Evolutionary conservation across 2,113 vertebrate genomes (phyloP), one percentile per base, ranked within the genome.

Genomic region (Etia nguti): DNA sequence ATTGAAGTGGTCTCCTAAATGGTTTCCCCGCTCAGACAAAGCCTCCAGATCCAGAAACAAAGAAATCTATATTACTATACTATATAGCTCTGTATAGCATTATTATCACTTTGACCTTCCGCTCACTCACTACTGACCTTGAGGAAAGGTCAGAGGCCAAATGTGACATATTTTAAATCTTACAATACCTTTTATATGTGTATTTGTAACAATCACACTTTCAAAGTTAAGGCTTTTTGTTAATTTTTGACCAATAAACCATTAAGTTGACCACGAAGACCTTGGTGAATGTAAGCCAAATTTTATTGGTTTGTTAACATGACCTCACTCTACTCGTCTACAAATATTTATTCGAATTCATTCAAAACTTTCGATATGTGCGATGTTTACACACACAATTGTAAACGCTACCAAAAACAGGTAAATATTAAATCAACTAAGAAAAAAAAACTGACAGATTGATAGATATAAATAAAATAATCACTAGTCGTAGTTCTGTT

Each of bases 391-490:
- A 62, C 6, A 7, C 18, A 0, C 31, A 65, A 65, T n/a, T 12
- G 18, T 38, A 65, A 65, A 65, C 0, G 2, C 31, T 10, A 36
- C 31, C 31, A 65, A 38, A 65, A 65, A n/a, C 10, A 65, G 10
- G 60, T n/a, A n/a, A 65, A 36, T 65, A 38, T 65, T 41, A 41
- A 43, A 43, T 70, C 12, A 70, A 43, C 13, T 10, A 5, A 43
- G 65, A 10, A 4, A 10, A 38, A 38, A 24, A 4, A 1, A 1
- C 9, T 15, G n/a, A 16, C 4, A 0, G 62, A 22, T 9, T 22
- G 62, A 38, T 38, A 13, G n/a, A 70, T 70, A 24, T n/a, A n/a
- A n/a, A 24, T 24, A 24, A 70, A 29, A 11, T 26, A 48, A 48
- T 29, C 9, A 75, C 43, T 18, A 75, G 15, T 24, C 26, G 68